These are phyloP conservation scores for human DNA, from an alignment of 2,113 vertebrate species.

Conservation along the genomic window GRCh38 chr3:100996001-100996500, in stretches of 20 bases:
- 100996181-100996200: not conserved
- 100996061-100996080: not conserved
- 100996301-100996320: not conserved
- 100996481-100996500: not conserved
- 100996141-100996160: not conserved
- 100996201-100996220: not conserved
- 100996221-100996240: slow-evolving; percentile 13
- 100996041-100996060: not conserved
- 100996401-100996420: not conserved
- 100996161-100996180: not conserved
- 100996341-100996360: not conserved
- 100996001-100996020: not conserved
- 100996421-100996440: not conserved
- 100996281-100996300: not conserved
- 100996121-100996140: not conserved
- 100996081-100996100: not conserved
- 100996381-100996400: not conserved
- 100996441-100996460: slow-evolving; percentile 16
- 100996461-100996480: not conserved
- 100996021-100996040: not conserved
- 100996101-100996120: not conserved
- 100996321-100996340: not conserved
- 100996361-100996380: not conserved
- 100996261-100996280: not conserved
- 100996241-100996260: not conserved